Evolutionary conservation across 23 tunicate genomes (phyloP).

Genomic region (Ciona savignyi): DNA sequence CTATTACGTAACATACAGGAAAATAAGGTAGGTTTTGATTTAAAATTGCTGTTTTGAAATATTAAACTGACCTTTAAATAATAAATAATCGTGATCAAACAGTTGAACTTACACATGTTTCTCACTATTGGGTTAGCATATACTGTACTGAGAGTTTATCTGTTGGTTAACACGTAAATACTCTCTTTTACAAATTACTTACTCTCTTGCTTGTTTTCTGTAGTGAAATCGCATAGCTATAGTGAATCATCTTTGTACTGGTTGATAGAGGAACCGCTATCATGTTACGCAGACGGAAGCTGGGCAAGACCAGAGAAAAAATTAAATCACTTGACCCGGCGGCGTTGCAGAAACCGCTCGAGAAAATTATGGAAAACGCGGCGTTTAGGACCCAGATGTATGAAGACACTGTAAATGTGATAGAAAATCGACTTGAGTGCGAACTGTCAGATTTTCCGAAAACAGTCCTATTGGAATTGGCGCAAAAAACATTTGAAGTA

Average conservation of each 20-base stretch:
- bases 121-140: too few species aligned
- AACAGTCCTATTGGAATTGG: slow-evolving; percentile 1
- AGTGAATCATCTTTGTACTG: background rate
- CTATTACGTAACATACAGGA: background rate
- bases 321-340: background rate
- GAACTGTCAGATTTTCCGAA: slow-evolving; percentile 20
- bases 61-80: background rate
- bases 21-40: too few species aligned
- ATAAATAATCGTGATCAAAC: too few species aligned
- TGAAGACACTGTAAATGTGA: slow-evolving; percentile 14
- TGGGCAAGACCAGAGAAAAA: slow-evolving; percentile 11
- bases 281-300: slow-evolving; percentile 8
- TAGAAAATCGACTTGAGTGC: slow-evolving; percentile 31
- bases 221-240: background rate
- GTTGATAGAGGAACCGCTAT: background rate
- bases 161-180: background rate
- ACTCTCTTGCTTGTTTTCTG: background rate
- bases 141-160: too few species aligned
- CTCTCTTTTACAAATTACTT: background rate
- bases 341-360: slow-evolving; percentile 8
- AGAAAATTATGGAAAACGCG: background rate
- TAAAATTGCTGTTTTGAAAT: background rate
- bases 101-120: background rate
- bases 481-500: slow-evolving; percentile 16
- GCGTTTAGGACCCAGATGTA: slow-evolving; percentile 5